phyloP scores from a whole-genome alignment of 2,113 vertebrate species.

The Centropus unirufus region DNA sequence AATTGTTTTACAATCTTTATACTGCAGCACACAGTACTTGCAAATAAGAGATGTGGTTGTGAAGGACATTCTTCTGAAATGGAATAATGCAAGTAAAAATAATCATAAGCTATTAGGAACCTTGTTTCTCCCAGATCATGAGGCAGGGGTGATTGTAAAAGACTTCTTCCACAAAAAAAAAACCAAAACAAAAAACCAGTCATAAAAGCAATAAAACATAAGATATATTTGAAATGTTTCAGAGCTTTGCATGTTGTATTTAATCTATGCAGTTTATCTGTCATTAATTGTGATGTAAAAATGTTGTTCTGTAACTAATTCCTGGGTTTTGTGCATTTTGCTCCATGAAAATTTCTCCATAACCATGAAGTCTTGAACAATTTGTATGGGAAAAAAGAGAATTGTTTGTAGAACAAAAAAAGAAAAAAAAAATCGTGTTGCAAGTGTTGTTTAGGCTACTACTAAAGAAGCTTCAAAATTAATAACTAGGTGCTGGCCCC shows the following conservation, averaged over 20 bases:
- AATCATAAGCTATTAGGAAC: neutral
- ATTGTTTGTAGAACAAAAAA: neutral
- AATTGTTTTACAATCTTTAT: neutral
- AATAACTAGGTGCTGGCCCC: neutral
- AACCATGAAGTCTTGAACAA: neutral
- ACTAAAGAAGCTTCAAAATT: neutral
- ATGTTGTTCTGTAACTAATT: neutral
- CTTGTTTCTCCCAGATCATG: neutral
- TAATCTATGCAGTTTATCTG: neutral
- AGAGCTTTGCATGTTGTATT: neutral
- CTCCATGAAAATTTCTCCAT: neutral
- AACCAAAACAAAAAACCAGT: too few relatives aligned
- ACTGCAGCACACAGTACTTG: neutral
- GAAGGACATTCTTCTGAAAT: neutral
- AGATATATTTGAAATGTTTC: neutral
- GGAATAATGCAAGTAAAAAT: neutral
- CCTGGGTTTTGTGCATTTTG: neutral
- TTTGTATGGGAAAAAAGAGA: neutral
- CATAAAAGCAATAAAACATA: neutral
- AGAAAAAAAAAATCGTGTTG: neutral
- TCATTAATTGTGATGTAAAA: neutral
- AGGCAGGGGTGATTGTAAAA: neutral
- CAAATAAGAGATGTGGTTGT: neutral
- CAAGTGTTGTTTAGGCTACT: neutral
- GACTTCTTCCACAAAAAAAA: neutral